phyloP scores from a whole-genome alignment of 1,140 invertebrate genomes.

The Calosoma granatense region DNA sequence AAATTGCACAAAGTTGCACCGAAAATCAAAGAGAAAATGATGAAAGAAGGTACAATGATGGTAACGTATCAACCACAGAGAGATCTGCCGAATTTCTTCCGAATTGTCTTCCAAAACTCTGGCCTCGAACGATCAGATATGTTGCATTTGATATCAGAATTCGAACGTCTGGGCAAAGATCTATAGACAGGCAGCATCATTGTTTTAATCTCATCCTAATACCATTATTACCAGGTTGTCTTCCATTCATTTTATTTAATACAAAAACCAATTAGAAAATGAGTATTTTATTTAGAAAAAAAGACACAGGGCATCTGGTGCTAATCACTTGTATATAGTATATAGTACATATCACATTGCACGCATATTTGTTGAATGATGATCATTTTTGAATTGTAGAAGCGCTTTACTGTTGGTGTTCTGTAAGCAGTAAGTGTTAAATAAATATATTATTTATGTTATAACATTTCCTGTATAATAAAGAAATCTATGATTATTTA shows the following conservation, averaged over 20 bases:
- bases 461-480: background rate
- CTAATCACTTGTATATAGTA: background rate
- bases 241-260: background rate
- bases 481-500: background rate
- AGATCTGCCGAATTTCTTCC: slow-evolving; percentile 81
- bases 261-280: background rate
- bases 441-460: background rate
- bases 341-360: background rate
- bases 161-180: slow-evolving; percentile 69
- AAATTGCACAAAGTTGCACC: slow-evolving; percentile 77
- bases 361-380: background rate
- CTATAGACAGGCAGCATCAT: slow-evolving; percentile 35
- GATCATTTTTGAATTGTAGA: too few relatives aligned
- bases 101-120: slow-evolving; percentile 87
- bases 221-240: background rate
- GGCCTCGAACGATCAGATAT: slow-evolving; percentile 69
- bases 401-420: background rate
- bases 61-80: slow-evolving; percentile 86
- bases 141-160: slow-evolving; percentile 75
- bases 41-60: slow-evolving; percentile 88
- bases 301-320: background rate
- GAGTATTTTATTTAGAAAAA: background rate
- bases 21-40: slow-evolving; percentile 88
- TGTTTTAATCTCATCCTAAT: background rate
- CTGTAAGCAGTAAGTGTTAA: background rate